Evolutionary conservation across 2,113 vertebrate genomes (phyloP).

Genomic region (Lates calcarifer): DNA sequence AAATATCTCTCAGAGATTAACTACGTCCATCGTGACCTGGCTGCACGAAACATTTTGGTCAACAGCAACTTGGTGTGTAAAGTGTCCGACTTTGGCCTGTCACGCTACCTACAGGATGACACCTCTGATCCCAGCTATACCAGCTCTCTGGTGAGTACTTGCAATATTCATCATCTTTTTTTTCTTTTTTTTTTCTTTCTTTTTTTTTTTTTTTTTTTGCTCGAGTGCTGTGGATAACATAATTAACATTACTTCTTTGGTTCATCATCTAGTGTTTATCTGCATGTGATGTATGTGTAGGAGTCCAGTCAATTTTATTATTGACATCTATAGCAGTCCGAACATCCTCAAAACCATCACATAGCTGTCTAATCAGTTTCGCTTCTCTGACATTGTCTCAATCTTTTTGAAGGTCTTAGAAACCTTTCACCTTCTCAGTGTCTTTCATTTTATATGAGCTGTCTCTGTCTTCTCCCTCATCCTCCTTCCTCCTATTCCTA

Average conservation of each 20-base stretch:
- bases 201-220: constrained; percentile 11
- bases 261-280: not conserved
- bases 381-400: constrained; percentile 30
- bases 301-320: not conserved
- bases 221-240: not conserved
- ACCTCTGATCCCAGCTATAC: constrained; percentile 98
- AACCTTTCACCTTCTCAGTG: constrained; percentile 67
- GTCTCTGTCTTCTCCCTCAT: constrained; percentile 50
- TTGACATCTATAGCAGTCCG: not conserved
- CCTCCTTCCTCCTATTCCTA: constrained; percentile 43
- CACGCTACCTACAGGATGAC: constrained; percentile 97
- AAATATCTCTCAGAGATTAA: constrained; percentile 99
- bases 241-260: not conserved
- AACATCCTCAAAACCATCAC: constrained; percentile 27
- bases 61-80: constrained; percentile 99
- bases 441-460: constrained; percentile 72
- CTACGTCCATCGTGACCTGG: constrained; percentile 96
- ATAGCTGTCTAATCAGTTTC: constrained; percentile 44
- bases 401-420: constrained; percentile 59
- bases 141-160: constrained; percentile 92
- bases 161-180: not conserved
- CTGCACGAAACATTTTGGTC: constrained; percentile 97
- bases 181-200: constrained; percentile 20
- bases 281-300: constrained; percentile 10
- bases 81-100: constrained; percentile 97